Percentiles rank a stretch among this genome's conserved stretches.
These are phyloP conservation scores for Diabrotica virgifera DNA, from an alignment of 1,140 invertebrate species.

Conservation along the genomic window DNA sequence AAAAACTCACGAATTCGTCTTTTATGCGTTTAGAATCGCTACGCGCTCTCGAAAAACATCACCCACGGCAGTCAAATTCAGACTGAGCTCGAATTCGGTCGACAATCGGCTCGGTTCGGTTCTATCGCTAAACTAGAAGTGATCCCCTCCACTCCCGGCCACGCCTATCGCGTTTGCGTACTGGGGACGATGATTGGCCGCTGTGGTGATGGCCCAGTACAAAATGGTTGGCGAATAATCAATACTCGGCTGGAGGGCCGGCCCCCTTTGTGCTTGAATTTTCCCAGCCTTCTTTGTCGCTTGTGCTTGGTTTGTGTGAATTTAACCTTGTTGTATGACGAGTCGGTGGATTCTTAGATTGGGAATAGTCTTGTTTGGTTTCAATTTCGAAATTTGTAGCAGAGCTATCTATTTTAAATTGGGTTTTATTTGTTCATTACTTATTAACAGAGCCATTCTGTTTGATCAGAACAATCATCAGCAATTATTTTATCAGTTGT, in stretches of 20 bases:
- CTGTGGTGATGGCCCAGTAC: constrained; percentile 37
- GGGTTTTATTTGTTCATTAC: too few species aligned
- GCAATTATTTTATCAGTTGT: too few species aligned
- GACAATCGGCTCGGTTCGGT: constrained; percentile 28
- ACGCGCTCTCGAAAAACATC: not conserved
- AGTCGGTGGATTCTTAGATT: constrained; percentile 11
- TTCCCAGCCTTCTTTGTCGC: constrained; percentile 23
- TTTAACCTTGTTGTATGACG: constrained; percentile 27
- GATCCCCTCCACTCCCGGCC: constrained; percentile 20
- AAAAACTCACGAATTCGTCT: not conserved
- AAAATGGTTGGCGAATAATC: constrained; percentile 49
- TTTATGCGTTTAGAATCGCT: not conserved
- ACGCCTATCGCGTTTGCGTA: constrained; percentile 36
- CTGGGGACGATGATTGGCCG: constrained; percentile 35
- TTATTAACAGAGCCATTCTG: too few species aligned
- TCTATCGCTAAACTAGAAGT: constrained; percentile 12
- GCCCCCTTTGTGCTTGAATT: constrained; percentile 19
- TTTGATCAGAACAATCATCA: too few species aligned
- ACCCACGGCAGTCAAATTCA: not conserved
- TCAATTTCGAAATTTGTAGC: too few species aligned
- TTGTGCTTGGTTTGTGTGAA: constrained; percentile 27
- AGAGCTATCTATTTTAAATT: too few species aligned
- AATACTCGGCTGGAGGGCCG: constrained; percentile 34
- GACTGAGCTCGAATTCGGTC: not conserved
- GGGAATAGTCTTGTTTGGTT: not conserved